A percentile compares a stretch with the other conserved stretches of the same genome.
Evolutionary conservation across 2,113 vertebrate species (phyloP).

Genomic region (Forbesichthys agassizii): DNA sequence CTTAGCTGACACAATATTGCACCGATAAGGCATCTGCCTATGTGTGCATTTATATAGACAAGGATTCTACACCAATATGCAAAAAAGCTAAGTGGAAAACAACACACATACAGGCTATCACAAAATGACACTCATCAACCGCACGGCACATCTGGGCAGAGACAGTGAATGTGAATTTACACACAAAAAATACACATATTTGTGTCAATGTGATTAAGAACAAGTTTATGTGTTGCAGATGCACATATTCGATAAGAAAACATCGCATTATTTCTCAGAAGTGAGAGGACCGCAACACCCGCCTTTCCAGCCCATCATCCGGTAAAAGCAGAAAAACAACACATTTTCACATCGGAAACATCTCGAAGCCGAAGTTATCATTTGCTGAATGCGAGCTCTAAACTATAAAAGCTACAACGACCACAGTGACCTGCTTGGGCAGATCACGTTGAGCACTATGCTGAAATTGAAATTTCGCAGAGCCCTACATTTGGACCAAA

Average conservation of each 20-base stretch:
- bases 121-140: slow-evolving; percentile 34
- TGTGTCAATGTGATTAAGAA: slow-evolving; percentile 30
- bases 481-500: too few relatives aligned
- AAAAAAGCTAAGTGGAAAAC: slow-evolving; percentile 37
- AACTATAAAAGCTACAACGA: slow-evolving; percentile 34
- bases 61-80: slow-evolving; percentile 48
- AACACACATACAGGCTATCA: slow-evolving; percentile 24
- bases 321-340: slow-evolving; percentile 52
- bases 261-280: slow-evolving; percentile 76
- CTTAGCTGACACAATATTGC: slow-evolving; percentile 68
- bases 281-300: slow-evolving; percentile 56
- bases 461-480: slow-evolving; percentile 29
- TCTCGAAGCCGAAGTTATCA: slow-evolving; percentile 1
- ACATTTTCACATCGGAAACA: slow-evolving; percentile 28
- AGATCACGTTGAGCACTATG: slow-evolving; percentile 24
- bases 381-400: slow-evolving; percentile 36
- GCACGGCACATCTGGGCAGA: slow-evolving; percentile 35
- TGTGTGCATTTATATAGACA: slow-evolving; percentile 57
- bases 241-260: slow-evolving; percentile 61
- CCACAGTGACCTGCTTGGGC: slow-evolving; percentile 54
- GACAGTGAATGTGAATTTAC: slow-evolving; percentile 42
- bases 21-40: slow-evolving; percentile 67
- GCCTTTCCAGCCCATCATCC: slow-evolving; percentile 63
- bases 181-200: slow-evolving; percentile 21
- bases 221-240: slow-evolving; percentile 26